Base-by-base conservation (phyloP, 1,140 invertebrate species). In the Muscidifurax raptorellus region DNA sequence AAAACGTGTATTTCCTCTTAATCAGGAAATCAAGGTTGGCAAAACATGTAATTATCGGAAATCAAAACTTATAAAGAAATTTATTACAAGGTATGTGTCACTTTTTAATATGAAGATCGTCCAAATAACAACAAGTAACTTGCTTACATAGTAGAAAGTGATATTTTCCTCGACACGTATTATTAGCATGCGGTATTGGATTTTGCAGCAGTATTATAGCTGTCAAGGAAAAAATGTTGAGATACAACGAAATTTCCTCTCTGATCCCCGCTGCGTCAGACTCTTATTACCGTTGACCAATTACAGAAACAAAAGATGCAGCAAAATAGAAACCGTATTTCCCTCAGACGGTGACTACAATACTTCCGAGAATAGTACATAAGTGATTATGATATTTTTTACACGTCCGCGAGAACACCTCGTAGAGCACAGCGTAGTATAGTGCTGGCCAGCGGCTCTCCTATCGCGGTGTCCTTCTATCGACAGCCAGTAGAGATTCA, bases 401-500 rank as follows among this genome's bases (percentile, higher is more conserved):
- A 40, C 40, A 52, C 74, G 40, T 52, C 44, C 32, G 32, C 5
- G n/a, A 76, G 27, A 3, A 52, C n/a, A n/a, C n/a, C n/a, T n/a
- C n/a, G n/a, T 18, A 28, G 5, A 12, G 44, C 4, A 40, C 30
- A n/a, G 40, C 28, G 0, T 12, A 40, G 36, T 52, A 12, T 9
- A 25, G 10, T 47, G 22, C n/a, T 18, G 40, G n/a, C 12, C n/a
- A 76, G 6, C 36, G 22, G 2, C 15, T 47, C 15, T 18, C 44
- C 2, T 47, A 18, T 47, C 25, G 47, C 74, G 27, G 18, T 52
- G 44, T 52, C 30, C 30, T 28, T 76, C 9, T n/a, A n/a, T 40
- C 13, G 10, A n/a, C 13, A 27, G 15, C n/a, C 83, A 86, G 74
- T 72, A 85, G 82, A 47, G 32, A 72, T 13, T 18, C 27, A 13